Conservation (phyloP, 2,888 invertebrate genomes). For the Eupelmus urozonus region DNA sequence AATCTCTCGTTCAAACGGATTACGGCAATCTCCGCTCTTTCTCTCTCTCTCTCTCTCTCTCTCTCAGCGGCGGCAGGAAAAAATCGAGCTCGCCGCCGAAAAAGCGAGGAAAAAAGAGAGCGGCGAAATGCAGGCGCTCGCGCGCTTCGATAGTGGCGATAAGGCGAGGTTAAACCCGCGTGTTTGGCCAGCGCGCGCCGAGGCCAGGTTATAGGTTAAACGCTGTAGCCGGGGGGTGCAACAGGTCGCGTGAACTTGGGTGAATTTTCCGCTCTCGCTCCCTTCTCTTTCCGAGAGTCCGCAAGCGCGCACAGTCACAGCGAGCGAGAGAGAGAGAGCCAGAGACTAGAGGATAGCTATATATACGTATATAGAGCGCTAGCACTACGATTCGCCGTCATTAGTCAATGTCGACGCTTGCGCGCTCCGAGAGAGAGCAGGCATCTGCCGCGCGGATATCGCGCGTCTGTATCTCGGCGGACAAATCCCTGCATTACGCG, state of each 20-base stretch:
- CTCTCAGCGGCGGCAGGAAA: no score
- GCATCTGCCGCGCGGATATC: slow-evolving; percentile 73
- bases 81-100: slow-evolving; percentile 12
- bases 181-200: slow-evolving; percentile 70
- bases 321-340: no score
- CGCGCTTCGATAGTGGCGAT: slow-evolving; percentile 76
- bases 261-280: slow-evolving; percentile 75
- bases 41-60: no score
- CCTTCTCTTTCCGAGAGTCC: slow-evolving; percentile 56
- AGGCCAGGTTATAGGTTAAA: slow-evolving; percentile 76
- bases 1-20: slow-evolving; percentile 47
- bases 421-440: not conserved
- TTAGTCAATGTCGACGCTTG: slow-evolving; percentile 77
- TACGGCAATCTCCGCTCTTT: slow-evolving; percentile 49
- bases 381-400: slow-evolving; percentile 74
- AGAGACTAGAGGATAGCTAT: no score
- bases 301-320: no score
- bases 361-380: not conserved
- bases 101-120: no score
- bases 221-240: slow-evolving; percentile 75
- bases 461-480: slow-evolving; percentile 67
- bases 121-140: slow-evolving; percentile 35
- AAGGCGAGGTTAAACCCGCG: slow-evolving; percentile 77
- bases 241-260: slow-evolving; percentile 78
- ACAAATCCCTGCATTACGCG: slow-evolving; percentile 67